Base-by-base conservation (phyloP, 2,113 vertebrate genomes). In the Anas platyrhynchos region DNA sequence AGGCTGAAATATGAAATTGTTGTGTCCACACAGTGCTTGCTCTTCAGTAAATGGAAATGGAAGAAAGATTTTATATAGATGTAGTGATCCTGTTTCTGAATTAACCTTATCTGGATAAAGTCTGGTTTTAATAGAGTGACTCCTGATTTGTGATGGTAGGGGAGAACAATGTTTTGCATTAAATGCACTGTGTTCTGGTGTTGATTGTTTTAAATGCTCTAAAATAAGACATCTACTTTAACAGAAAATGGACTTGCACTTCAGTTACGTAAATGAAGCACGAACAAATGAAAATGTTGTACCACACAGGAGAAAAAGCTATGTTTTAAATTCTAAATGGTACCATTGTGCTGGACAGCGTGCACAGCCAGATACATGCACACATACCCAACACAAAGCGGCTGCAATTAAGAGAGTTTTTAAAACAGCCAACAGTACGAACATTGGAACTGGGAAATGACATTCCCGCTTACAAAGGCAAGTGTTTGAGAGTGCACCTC, bases 231-330 rank as follows among this genome's bases (percentile, higher is more conserved):
- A 32, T 22, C 34, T 92, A 13, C 52, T 83, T 96, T 65, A 80
- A 66, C 29, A 76, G 85, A 29, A 93, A 97, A 92, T 20, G 61
- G 71, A 67, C 59, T 22, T 61, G 61, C 38, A 69, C 12, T 89
- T 46, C 43, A 46, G 58, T 61, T 92, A 44, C 16, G n/a, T 52
- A 91, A 88, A 68, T 65, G 43, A 94, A 89, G 65, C 34, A 67
- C 71, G 79, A 88, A 67, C 72, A 78, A 93, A 82, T 25, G 36
- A 71, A 62, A 17, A 71, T 62, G 25, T 79, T 68, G 26, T 91
- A 72, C 29, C 74, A 93, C 76, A n/a, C 32, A 58, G 83, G 65
- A 62, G 71, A 41, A 92, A 92, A 96, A 81, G 38, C 90, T 84
- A 46, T 67, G 31, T 52, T 92, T 92, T 59, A 89, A 91, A 96